Percentiles rank a stretch among this genome's conserved stretches.
These are phyloP conservation scores for Bacillus rossius DNA, from an alignment of 1,140 invertebrate species.

Conservation along the genomic window DNA sequence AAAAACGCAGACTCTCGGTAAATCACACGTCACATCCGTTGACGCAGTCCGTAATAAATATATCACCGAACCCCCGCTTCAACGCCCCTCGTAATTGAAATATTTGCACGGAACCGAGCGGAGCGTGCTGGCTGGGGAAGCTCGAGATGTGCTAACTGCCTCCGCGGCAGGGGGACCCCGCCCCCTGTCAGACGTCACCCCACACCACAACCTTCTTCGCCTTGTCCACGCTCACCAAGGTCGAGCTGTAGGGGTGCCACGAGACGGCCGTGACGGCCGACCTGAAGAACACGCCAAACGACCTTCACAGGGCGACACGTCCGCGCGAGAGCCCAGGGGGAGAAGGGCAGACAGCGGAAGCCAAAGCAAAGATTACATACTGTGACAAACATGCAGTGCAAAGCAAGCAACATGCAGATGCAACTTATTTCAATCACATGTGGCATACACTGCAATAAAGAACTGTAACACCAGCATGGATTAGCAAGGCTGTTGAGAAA, in stretches of 20 bases:
- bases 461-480: no score
- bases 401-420: not conserved
- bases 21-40: no score
- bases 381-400: not conserved
- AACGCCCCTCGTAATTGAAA: no score
- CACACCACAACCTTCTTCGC: conserved; percentile 81
- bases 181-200: conserved; percentile 49
- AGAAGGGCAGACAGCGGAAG: not conserved
- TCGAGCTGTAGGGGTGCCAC: conserved; percentile 84
- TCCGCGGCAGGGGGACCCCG: not conserved
- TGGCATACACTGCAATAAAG: no score
- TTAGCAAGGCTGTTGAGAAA: no score
- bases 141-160: no score
- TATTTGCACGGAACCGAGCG: no score
- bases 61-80: no score
- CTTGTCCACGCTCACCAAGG: conserved; percentile 82
- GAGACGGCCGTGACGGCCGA: conserved; percentile 81
- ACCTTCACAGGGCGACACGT: not conserved
- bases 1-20: no score
- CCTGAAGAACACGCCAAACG: conserved; percentile 49
- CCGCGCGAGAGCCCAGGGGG: not conserved
- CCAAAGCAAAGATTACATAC: not conserved
- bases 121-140: no score
- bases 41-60: no score
- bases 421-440: no score